phyloP scores from a whole-genome alignment of 2,113 vertebrate species.

The Salvelinus alpinus region DNA sequence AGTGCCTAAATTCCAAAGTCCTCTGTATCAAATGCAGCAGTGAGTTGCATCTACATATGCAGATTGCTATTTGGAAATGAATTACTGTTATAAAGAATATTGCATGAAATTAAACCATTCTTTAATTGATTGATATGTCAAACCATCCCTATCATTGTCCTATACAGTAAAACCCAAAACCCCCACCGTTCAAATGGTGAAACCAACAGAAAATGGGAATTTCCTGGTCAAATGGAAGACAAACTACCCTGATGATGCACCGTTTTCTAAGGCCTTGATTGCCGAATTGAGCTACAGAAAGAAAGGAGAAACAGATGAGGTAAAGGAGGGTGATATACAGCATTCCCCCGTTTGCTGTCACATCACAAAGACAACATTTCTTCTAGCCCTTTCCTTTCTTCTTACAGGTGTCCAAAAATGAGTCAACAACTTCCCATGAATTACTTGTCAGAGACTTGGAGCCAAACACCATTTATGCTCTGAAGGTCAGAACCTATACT shows the following conservation, averaged over 20 bases:
- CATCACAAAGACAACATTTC: too few relatives aligned
- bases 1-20: not conserved
- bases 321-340: slow-evolving; percentile 15
- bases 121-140: not conserved
- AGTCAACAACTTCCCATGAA: not conserved
- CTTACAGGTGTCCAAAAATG: not conserved
- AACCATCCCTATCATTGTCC: not conserved
- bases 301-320: slow-evolving; percentile 37
- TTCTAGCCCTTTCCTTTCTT: not conserved
- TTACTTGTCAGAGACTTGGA: slow-evolving; percentile 46
- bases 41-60: slow-evolving; percentile 46
- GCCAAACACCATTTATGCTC: slow-evolving; percentile 46
- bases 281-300: slow-evolving; percentile 46
- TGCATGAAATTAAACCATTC: not conserved
- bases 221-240: slow-evolving; percentile 45
- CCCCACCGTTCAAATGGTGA: slow-evolving; percentile 47
- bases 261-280: accelerated
- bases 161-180: slow-evolving; percentile 61
- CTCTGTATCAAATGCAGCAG: not conserved
- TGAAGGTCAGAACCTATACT: slow-evolving; percentile 42
- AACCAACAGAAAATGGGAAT: slow-evolving; percentile 30
- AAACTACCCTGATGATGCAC: accelerated
- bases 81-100: not conserved
- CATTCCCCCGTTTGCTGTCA: not conserved
- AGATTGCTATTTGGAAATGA: not conserved